phyloP scores from a whole-genome alignment of 2,888 invertebrate species.

The Leptinotarsa rubiginosa region DNA sequence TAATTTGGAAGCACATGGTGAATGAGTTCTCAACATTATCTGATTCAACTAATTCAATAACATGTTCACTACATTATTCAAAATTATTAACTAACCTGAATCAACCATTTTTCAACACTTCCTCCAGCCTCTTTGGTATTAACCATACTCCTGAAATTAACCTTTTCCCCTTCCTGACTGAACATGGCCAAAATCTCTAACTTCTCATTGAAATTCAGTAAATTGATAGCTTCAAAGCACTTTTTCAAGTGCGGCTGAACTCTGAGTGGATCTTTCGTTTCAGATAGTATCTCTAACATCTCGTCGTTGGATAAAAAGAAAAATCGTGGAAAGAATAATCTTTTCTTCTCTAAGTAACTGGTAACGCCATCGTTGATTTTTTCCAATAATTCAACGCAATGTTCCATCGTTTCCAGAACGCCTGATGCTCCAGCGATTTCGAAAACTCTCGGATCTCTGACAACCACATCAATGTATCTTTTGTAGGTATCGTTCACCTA shows the following conservation, averaged over 20 bases:
- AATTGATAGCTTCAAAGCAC: slow-evolving; percentile 88
- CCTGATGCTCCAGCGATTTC: slow-evolving; percentile 76
- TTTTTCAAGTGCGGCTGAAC: slow-evolving; percentile 90
- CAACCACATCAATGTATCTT: slow-evolving; percentile 73
- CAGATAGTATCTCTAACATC: slow-evolving; percentile 89
- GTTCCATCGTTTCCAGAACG: slow-evolving; percentile 77
- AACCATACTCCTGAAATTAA: slow-evolving; percentile 65
- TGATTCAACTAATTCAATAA: not conserved
- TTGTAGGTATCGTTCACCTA: slow-evolving; percentile 75
- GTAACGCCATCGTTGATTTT: slow-evolving; percentile 86
- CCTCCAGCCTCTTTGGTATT: slow-evolving; percentile 75
- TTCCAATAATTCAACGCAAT: slow-evolving; percentile 78
- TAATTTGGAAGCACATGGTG: too few relatives aligned
- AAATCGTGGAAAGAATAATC: slow-evolving; percentile 85
- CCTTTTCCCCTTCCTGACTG: slow-evolving; percentile 80
- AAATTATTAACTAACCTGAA: slow-evolving; percentile 65
- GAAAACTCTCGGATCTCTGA: slow-evolving; percentile 74
- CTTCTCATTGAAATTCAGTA: slow-evolving; percentile 77
- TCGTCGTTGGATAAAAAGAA: slow-evolving; percentile 93
- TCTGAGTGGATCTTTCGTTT: slow-evolving; percentile 86
- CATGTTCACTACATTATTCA: not conserved
- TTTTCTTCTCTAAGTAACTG: slow-evolving; percentile 85
- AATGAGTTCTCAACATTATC: too few relatives aligned
- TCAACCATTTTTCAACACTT: slow-evolving; percentile 88
- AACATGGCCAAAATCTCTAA: slow-evolving; percentile 82